Base-by-base conservation (phyloP, 2,888 invertebrate genomes). In the Drosophila demipolita region DNA sequence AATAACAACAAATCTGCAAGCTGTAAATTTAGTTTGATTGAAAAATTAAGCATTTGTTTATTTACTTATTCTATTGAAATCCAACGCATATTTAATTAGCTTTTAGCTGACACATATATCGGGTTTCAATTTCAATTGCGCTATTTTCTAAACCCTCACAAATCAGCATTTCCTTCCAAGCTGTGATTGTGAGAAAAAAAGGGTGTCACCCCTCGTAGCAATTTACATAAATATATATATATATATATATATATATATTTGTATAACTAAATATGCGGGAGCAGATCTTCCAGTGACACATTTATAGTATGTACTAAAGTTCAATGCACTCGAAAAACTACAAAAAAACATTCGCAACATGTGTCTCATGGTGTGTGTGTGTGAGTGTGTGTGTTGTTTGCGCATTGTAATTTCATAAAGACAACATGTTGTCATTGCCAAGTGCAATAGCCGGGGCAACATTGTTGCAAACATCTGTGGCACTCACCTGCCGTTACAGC, bases 351-450 rank as follows among this genome's bases (percentile, higher is more conserved):
- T 58, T 64, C 62, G 75, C 69, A 62, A 68, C 78, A 78, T 61
- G 53, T 65, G 75, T n/a, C 38, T 35, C 36, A 23, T 23, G 23
- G 36, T 20, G 26, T 7, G 50, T 66, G 20, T 23, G 20, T 48
- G 15, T 17, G n/a, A 20, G 17, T 32, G 2, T 12, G 45, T 38
- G 23, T 35, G 20, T n/a, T 52, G n/a, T 63, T n/a, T 40, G n/a
- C 17, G 26, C 45, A 48, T 45, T 59, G 42, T 55, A 57, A 52
- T 33, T 68, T 2, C 42, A 26, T 26, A 17, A 32, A 57, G 23
- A 49, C 65, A 75, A 77, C 66, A 66, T 75, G 75, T 60, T 75
- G 72, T 64, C 80, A 75, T 65, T 53, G 80, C 78, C 78, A 78
- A 78, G 80, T 75, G 75, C 80, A 73, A 77, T 66, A 38, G 66